Evolutionary conservation across 2,888 invertebrate species (phyloP).

Genomic region (Neuroscelio doddi): DNA sequence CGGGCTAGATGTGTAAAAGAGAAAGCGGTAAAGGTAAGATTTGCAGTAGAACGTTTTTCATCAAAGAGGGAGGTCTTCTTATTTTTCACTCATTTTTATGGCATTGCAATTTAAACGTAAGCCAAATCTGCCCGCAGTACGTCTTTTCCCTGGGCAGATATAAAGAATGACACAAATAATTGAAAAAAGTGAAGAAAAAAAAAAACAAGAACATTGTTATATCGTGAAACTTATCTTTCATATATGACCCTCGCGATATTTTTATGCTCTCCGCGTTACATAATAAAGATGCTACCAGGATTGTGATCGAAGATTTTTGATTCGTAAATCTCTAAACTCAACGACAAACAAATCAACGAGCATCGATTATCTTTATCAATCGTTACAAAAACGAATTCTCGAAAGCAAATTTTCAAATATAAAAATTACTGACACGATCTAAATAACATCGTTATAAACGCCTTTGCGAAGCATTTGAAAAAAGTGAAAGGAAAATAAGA

Average conservation of each 20-base stretch:
- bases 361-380: too few relatives aligned
- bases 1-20: too few relatives aligned
- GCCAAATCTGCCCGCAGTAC: constrained; percentile 24
- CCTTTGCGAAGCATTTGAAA: background rate
- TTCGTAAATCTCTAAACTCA: too few relatives aligned
- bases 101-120: constrained; percentile 35
- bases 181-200: constrained; percentile 27
- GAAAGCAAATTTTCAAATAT: too few relatives aligned
- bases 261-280: constrained; percentile 20
- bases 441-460: too few relatives aligned
- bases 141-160: constrained; percentile 16
- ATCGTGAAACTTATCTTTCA: constrained; percentile 9
- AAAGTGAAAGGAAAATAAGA: background rate
- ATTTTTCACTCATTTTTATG: constrained; percentile 28
- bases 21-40: constrained; percentile 61
- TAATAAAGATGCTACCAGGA: constrained; percentile 28
- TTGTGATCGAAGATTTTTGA: constrained; percentile 54
- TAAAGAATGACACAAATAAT: constrained; percentile 15
- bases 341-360: too few relatives aligned
- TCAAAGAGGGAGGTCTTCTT: constrained; percentile 31
- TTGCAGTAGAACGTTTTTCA: constrained; percentile 70
- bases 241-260: constrained; percentile 16
- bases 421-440: too few relatives aligned
- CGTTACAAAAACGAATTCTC: too few relatives aligned
- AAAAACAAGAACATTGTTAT: constrained; percentile 19